Evolutionary conservation across 2,797 vertebrate genomes (phyloP).

Genomic region (Emys orbicularis): DNA sequence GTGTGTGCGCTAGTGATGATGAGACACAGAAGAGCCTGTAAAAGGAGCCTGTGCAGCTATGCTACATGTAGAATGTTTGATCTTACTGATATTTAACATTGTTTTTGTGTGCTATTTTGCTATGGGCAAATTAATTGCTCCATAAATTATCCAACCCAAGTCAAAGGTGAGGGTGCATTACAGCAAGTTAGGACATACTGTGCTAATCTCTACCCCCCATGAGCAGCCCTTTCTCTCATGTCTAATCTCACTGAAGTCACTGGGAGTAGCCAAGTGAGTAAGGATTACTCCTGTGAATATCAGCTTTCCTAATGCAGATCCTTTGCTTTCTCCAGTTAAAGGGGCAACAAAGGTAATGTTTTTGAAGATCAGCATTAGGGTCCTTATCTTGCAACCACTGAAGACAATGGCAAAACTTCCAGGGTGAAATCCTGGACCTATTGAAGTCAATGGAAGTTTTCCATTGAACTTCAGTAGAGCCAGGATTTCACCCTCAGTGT

Average conservation of each 20-base stretch:
- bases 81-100: not conserved
- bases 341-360: not conserved
- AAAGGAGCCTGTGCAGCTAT: not conserved
- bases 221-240: not conserved
- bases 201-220: not conserved
- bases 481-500: not conserved
- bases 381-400: not conserved
- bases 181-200: not conserved
- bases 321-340: not conserved
- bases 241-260: accelerated
- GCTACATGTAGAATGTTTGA: not conserved
- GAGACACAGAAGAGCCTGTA: not conserved
- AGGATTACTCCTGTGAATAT: not conserved
- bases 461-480: not conserved
- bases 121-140: not conserved
- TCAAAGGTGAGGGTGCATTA: not conserved
- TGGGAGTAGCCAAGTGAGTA: not conserved
- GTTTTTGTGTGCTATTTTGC: not conserved
- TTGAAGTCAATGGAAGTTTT: not conserved
- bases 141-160: not conserved
- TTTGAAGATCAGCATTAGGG: not conserved
- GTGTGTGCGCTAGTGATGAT: not conserved
- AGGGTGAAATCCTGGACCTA: not conserved
- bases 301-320: not conserved
- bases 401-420: not conserved